Conservation (phyloP, 2,113 vertebrate species). For the Vicugna pacos region DNA sequence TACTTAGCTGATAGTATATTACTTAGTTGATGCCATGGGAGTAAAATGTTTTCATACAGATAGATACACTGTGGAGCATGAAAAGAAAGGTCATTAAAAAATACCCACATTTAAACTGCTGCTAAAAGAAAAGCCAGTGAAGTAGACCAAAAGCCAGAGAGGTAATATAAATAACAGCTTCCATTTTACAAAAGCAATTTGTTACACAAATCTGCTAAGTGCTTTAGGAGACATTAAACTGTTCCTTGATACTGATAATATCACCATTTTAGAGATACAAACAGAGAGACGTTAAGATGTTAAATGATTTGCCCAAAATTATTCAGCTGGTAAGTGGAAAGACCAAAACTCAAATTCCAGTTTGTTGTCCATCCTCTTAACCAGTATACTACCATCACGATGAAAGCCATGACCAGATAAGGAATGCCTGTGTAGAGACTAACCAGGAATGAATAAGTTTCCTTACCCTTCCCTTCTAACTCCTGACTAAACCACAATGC, state of each 20-base stretch:
- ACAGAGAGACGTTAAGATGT: neutral
- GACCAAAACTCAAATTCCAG: constrained; percentile 4
- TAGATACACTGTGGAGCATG: neutral
- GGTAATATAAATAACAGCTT: neutral
- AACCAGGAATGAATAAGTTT: neutral
- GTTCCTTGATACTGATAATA: neutral
- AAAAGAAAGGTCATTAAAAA: neutral
- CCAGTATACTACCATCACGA: neutral
- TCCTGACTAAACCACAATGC: neutral
- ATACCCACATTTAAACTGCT: neutral
- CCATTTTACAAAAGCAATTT: constrained; percentile 7
- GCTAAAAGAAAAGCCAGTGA: neutral
- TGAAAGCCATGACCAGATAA: neutral
- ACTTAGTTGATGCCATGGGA: neutral
- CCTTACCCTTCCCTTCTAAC: neutral
- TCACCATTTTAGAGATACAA: constrained; percentile 49
- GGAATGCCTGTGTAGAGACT: neutral
- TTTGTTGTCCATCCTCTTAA: neutral
- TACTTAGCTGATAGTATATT: neutral
- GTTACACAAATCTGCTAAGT: neutral
- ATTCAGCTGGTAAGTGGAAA: neutral
- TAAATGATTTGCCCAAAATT: constrained; percentile 13
- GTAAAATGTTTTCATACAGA: neutral
- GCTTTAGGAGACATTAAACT: neutral
- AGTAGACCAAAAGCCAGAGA: neutral